phyloP scores from a whole-genome alignment of 37 sponge, comb jelly and placozoan genomes.

The Spongilla lacustris region DNA sequence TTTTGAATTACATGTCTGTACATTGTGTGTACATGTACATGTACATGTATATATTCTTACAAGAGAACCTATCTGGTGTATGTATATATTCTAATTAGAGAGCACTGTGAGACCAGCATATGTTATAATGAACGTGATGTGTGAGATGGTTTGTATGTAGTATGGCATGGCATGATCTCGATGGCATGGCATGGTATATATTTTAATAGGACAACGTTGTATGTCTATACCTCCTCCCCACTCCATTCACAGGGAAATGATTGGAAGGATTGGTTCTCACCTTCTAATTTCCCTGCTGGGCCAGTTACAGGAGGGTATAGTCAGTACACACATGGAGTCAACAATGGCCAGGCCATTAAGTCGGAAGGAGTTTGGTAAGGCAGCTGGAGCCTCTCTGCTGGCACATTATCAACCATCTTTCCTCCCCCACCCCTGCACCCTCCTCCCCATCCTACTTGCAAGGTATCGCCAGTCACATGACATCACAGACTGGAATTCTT shows the following conservation, averaged over 20 bases:
- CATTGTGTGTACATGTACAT: no score
- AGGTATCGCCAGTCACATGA: conserved; percentile 81
- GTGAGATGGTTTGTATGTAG: no score
- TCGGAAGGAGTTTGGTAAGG: conserved; percentile 75
- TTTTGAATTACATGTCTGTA: no score
- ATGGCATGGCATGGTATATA: no score
- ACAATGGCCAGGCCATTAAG: conserved; percentile 77
- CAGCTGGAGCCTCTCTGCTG: background rate
- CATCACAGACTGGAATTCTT: conserved; percentile 44
- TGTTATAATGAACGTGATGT: no score
- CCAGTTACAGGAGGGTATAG: conserved; percentile 34
- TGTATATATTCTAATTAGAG: no score
- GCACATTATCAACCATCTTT: background rate
- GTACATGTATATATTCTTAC: no score
- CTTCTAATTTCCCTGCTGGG: conserved; percentile 45
- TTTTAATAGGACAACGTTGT: no score
- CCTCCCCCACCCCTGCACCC: background rate
- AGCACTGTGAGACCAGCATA: no score
- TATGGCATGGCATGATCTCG: no score
- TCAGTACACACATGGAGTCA: conserved; percentile 77
- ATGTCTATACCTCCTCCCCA: no score
- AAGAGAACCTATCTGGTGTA: no score
- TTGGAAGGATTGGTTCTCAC: conserved; percentile 67
- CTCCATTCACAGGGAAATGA: conserved; percentile 50
- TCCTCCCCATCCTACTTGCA: background rate